Conservation (phyloP, 1,140 invertebrate genomes). For the Marisa cornuarietis region DNA sequence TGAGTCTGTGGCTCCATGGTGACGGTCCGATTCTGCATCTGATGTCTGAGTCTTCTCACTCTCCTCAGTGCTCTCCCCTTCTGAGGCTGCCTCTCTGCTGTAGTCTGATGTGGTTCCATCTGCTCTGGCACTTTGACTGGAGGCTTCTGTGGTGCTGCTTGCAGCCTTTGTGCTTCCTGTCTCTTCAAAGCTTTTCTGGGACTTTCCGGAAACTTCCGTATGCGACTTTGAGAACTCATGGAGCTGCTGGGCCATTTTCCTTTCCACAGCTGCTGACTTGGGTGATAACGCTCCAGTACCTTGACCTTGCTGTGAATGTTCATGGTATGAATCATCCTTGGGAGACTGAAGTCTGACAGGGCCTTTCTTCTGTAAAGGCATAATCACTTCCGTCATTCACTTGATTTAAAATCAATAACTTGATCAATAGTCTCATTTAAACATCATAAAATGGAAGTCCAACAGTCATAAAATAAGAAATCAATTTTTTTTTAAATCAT, state of each 20-base stretch:
- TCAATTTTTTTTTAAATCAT: too few species aligned
- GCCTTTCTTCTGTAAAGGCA: constrained; percentile 14
- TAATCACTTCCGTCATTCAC: too few species aligned
- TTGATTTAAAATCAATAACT: too few species aligned
- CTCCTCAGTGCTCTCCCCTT: constrained; percentile 57
- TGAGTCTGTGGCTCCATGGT: constrained; percentile 42
- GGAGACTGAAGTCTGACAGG: constrained; percentile 20
- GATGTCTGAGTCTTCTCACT: constrained; percentile 60
- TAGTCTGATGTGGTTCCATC: constrained; percentile 43
- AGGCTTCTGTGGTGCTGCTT: constrained; percentile 42
- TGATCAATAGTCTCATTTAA: too few species aligned
- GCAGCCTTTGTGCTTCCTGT: constrained; percentile 24
- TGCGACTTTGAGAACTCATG: constrained; percentile 56
- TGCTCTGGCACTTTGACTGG: constrained; percentile 39
- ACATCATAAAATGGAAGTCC: too few species aligned
- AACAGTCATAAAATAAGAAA: too few species aligned
- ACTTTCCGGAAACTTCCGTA: constrained; percentile 17
- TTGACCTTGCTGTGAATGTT: constrained; percentile 17
- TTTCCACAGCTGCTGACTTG: constrained; percentile 51
- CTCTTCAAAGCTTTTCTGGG: constrained; percentile 35
- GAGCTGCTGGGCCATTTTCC: constrained; percentile 65
- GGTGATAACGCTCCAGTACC: constrained; percentile 12
- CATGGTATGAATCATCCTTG: constrained; percentile 8
- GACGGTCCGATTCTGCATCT: constrained; percentile 48
- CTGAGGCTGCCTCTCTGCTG: constrained; percentile 51